phyloP scores from a whole-genome alignment of 2,113 vertebrate species.

The Chloroceryle aenea region DNA sequence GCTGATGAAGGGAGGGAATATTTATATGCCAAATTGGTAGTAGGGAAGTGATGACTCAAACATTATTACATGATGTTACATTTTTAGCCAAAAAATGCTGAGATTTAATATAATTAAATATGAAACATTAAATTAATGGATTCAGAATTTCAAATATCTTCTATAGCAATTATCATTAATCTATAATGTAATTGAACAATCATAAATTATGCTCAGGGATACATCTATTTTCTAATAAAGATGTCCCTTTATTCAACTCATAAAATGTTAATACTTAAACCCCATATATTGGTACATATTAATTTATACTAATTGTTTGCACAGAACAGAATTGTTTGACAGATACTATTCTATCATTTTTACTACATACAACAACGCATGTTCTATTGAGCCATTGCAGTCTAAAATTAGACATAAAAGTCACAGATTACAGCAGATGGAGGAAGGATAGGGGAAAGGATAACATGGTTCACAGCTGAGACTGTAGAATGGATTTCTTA shows the following conservation, averaged over 20 bases:
- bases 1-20: neutral
- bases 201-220: neutral
- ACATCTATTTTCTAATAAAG: neutral
- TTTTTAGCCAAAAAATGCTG: constrained; percentile 35
- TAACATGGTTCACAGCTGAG: neutral
- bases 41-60: neutral
- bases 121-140: constrained; percentile 20
- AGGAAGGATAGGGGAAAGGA: neutral
- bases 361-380: neutral
- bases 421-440: neutral
- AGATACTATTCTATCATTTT: neutral
- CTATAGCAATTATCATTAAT: neutral
- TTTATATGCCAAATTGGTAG: neutral
- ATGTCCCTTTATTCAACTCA: neutral
- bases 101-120: constrained; percentile 46
- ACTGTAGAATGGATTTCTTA: neutral
- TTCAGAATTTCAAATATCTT: neutral
- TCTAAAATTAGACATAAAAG: neutral
- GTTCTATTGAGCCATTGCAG: neutral
- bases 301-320: neutral
- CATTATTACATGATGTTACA: neutral
- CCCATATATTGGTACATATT: neutral
- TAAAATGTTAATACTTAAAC: neutral
- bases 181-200: neutral
- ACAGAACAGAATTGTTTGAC: no score